Evolutionary conservation across 2,888 invertebrate genomes (phyloP).

Genomic region (Metacarcinus magister): DNA sequence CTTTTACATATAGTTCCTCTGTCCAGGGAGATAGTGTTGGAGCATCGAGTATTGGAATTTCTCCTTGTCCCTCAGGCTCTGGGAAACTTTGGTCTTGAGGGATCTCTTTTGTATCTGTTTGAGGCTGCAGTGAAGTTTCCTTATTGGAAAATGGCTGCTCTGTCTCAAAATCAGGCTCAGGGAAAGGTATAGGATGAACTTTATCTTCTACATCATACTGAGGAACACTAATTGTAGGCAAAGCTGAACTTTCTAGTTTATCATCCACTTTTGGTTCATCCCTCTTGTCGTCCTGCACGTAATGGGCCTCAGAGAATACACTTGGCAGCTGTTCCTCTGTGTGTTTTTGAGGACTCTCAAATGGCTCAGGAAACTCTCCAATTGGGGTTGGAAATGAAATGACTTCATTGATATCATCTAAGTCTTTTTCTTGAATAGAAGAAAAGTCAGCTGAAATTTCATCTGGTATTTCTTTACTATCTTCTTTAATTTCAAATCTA

Average conservation of each 20-base stretch:
- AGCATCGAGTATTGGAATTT: neutral
- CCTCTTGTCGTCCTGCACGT: constrained; percentile 16
- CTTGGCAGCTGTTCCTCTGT: neutral
- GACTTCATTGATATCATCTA: constrained; percentile 50
- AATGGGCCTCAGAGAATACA: neutral
- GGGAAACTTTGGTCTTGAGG: neutral
- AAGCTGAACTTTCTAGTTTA: neutral
- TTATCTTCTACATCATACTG: neutral
- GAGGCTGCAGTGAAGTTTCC: constrained; percentile 31
- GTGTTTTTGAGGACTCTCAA: neutral
- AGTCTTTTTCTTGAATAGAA: constrained; percentile 45
- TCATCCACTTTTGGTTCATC: neutral
- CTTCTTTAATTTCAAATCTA: constrained; percentile 40
- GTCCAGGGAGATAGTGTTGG: neutral
- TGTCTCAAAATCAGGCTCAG: neutral
- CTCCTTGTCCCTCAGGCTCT: neutral
- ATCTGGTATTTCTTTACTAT: neutral
- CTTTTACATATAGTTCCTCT: neutral
- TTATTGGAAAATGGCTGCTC: neutral
- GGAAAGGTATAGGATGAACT: neutral
- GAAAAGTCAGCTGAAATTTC: neutral
- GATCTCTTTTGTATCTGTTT: neutral
- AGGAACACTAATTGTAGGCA: constrained; percentile 32
- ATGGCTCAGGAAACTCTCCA: constrained; percentile 60
- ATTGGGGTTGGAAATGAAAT: constrained; percentile 49